phyloP scores from a whole-genome alignment of 2,888 invertebrate genomes.

The Drosophila neutralis region DNA sequence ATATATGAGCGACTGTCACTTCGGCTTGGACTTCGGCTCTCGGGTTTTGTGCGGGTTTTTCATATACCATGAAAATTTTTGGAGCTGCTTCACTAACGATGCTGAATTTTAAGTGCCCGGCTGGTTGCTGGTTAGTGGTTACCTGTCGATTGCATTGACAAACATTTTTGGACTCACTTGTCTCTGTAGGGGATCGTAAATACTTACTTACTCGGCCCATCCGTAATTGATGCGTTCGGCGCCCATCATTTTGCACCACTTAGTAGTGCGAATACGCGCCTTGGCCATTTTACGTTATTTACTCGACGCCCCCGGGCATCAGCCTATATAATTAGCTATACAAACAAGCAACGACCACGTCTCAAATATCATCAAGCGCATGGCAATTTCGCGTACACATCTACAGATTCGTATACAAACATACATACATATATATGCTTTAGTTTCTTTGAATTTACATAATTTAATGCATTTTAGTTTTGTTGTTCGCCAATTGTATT shows the following conservation, averaged over 20 bases:
- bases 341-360: slow-evolving; percentile 49
- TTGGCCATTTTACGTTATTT: slow-evolving; percentile 27
- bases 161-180: slow-evolving; percentile 32
- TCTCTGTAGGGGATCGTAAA: slow-evolving; percentile 10
- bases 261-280: slow-evolving; percentile 44
- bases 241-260: slow-evolving; percentile 57
- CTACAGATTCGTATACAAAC: background rate
- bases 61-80: slow-evolving; percentile 48
- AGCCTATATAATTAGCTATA: slow-evolving; percentile 64
- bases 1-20: slow-evolving; percentile 70
- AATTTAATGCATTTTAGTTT: slow-evolving; percentile 70
- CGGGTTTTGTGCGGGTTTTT: slow-evolving; percentile 37
- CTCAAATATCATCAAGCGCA: slow-evolving; percentile 40
- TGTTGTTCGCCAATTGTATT: slow-evolving; percentile 38
- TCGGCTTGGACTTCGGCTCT: slow-evolving; percentile 14
- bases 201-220: slow-evolving; percentile 15
- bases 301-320: slow-evolving; percentile 2
- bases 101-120: slow-evolving; percentile 70
- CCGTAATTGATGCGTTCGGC: slow-evolving; percentile 32
- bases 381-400: slow-evolving; percentile 13
- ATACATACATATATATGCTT: background rate
- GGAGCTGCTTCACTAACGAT: slow-evolving; percentile 42
- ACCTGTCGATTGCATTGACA: slow-evolving; percentile 50
- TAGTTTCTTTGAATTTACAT: slow-evolving; percentile 52
- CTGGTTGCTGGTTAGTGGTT: slow-evolving; percentile 26